Percentiles rank a stretch among this genome's conserved stretches.
These are phyloP conservation scores for Monoplex corrugatus DNA, from an alignment of 2,888 invertebrate species.

Conservation along the genomic window DNA sequence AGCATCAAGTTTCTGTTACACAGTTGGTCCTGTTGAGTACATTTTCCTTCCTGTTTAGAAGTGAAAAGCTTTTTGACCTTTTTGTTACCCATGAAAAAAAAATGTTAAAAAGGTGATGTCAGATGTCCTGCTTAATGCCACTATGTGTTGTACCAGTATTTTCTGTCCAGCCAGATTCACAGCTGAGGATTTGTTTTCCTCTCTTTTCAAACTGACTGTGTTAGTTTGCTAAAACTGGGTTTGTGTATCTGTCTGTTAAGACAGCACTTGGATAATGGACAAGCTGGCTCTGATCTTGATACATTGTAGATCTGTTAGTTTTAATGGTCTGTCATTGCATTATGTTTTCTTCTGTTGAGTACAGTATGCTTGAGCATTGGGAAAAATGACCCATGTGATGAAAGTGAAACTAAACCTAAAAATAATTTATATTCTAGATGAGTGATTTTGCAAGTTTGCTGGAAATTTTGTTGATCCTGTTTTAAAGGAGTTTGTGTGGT, in stretches of 20 bases:
- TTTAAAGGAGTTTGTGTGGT: neutral
- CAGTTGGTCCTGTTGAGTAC: no score
- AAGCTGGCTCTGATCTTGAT: neutral
- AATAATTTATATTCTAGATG: slow-evolving; percentile 18
- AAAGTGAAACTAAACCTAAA: neutral
- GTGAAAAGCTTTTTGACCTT: no score
- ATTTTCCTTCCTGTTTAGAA: no score
- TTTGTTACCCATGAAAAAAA: no score
- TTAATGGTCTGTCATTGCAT: neutral
- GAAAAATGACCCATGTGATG: neutral
- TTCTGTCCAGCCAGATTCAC: neutral
- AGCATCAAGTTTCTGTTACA: no score
- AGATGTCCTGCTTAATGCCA: no score
- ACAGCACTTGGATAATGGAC: neutral
- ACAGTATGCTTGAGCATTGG: neutral
- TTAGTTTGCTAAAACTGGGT: neutral
- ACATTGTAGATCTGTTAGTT: neutral
- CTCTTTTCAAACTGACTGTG: neutral
- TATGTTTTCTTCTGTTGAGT: neutral
- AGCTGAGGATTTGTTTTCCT: neutral
- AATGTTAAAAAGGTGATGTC: no score
- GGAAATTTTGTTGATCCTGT: neutral
- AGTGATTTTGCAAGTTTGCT: no score
- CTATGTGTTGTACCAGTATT: no score
- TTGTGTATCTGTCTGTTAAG: neutral